These are phyloP conservation scores for Pipistrellus nathusii DNA, from an alignment of 2,797 vertebrate species.

Conservation along the genomic window DNA sequence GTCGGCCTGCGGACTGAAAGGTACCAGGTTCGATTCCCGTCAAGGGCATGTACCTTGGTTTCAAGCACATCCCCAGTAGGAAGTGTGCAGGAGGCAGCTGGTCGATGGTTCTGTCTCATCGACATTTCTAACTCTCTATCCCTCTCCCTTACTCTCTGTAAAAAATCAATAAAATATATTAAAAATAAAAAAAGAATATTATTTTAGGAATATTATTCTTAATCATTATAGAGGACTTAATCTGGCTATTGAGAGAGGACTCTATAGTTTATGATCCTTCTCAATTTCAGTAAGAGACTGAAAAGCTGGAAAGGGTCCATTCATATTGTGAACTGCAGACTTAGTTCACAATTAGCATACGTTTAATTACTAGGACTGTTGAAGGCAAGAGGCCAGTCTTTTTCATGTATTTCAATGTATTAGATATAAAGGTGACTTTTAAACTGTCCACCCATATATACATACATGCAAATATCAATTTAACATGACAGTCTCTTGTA, in stretches of 20 bases:
- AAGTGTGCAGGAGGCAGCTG: no score
- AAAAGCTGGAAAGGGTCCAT: not conserved
- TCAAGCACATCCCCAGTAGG: no score
- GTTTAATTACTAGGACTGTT: not conserved
- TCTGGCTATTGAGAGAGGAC: not conserved
- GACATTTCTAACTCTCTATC: no score
- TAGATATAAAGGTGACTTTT: not conserved
- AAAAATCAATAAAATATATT: no score
- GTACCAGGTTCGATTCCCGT: no score
- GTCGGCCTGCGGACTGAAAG: no score
- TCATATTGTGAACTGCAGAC: not conserved
- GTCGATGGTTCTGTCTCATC: no score
- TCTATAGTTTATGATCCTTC: not conserved
- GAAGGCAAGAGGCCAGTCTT: not conserved
- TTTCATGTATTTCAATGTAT: not conserved
- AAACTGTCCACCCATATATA: not conserved
- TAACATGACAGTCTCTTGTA: not conserved
- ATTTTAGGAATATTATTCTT: not conserved
- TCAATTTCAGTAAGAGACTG: not conserved
- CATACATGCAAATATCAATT: not conserved
- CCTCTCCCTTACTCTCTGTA: no score
- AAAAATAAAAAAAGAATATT: not conserved
- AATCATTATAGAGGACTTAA: not conserved
- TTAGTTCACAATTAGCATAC: not conserved
- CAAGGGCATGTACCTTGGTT: no score